phyloP scores from a whole-genome alignment of 2,888 invertebrate species.

The Lasioglossum malachurum region DNA sequence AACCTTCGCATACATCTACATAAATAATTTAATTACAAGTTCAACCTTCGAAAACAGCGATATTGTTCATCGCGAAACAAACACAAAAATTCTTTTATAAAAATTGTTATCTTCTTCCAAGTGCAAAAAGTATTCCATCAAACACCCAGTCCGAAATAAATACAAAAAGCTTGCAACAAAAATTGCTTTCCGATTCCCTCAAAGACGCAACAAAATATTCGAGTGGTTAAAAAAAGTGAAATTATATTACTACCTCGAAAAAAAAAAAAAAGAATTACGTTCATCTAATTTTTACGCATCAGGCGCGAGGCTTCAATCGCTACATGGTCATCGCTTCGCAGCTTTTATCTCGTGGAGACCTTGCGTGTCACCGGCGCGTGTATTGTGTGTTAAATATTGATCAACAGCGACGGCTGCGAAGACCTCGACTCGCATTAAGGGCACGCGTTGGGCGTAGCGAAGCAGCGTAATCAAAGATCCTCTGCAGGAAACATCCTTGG shows the following conservation, averaged over 20 bases:
- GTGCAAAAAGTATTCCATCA: neutral
- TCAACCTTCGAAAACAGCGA: neutral
- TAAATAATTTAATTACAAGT: neutral
- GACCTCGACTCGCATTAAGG: slow-evolving; percentile 49
- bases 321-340: slow-evolving; percentile 60
- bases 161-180: neutral
- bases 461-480: neutral
- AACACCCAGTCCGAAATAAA: neutral
- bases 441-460: slow-evolving; percentile 11
- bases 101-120: neutral
- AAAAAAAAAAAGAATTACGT: neutral
- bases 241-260: neutral
- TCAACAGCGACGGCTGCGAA: slow-evolving; percentile 50
- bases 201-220: neutral
- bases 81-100: neutral
- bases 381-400: slow-evolving; percentile 59
- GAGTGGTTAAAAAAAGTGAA: neutral
- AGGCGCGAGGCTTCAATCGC: slow-evolving; percentile 38
- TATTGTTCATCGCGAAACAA: neutral
- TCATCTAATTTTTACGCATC: neutral
- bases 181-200: neutral
- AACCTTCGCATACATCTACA: neutral
- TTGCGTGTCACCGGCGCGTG: slow-evolving; percentile 57
- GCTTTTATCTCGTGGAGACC: slow-evolving; percentile 71
- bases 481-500: neutral